Conservation (phyloP, 2,113 vertebrate species). For the Corythoichthys intestinalis region DNA sequence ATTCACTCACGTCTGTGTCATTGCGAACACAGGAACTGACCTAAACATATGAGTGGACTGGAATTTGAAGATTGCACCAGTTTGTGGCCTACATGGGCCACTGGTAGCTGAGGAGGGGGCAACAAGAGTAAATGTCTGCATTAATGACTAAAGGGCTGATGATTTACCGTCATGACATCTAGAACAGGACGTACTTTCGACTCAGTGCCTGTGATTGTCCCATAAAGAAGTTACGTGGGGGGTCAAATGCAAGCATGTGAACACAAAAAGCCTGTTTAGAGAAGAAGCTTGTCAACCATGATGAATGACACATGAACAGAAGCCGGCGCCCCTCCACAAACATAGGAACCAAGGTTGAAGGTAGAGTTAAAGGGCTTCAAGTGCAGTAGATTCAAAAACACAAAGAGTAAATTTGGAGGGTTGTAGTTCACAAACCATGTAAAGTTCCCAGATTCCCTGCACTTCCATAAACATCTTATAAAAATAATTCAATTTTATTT, state of each 20-base stretch:
- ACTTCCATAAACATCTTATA: no score
- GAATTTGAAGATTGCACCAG: conserved; percentile 32
- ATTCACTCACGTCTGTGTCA: conserved; percentile 15
- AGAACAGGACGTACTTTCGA: conserved; percentile 48
- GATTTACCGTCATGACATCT: conserved; percentile 48
- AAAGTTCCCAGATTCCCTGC: no score
- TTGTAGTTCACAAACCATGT: neutral
- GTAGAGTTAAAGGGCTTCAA: neutral
- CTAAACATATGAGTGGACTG: conserved; percentile 16
- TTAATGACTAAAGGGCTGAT: conserved; percentile 44
- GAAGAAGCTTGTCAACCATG: conserved; percentile 34
- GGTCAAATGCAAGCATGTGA: conserved; percentile 49
- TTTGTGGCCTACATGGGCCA: conserved; percentile 40
- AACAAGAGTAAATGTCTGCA: conserved; percentile 30
- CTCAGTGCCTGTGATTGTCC: conserved; percentile 45
- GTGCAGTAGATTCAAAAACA: neutral
- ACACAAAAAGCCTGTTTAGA: conserved; percentile 48
- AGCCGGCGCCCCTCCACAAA: conserved; percentile 22
- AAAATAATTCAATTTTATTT: no score
- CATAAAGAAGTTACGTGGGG: conserved; percentile 48
- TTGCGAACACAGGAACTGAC: conserved; percentile 24
- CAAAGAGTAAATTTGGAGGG: neutral
- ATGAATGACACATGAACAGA: conserved; percentile 37
- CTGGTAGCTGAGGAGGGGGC: conserved; percentile 20
- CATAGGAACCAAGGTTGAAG: conserved; percentile 2